Evolutionary conservation across 2,888 invertebrate genomes (phyloP), one percentile per base, ranked within the genome.

Genomic region (Drosophila pseudotalamancana): DNA sequence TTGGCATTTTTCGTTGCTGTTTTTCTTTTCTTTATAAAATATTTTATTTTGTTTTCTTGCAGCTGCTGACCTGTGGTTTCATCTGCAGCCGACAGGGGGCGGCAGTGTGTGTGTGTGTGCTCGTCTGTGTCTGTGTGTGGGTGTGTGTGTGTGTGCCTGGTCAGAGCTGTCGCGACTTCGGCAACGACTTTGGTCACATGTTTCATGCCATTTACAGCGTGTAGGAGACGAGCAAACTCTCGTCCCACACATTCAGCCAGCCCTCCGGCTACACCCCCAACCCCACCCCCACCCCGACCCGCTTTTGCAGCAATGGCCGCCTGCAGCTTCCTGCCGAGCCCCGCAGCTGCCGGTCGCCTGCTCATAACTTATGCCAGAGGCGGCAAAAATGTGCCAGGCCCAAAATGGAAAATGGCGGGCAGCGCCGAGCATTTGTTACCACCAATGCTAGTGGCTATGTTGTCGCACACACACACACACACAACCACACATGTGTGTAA

Each of bases 311-410:
- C 42, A 42, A 25, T 6, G 25, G 37, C 31, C 16, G 43, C 29
- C 63, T 18, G 21, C 29, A 31, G 60, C 43, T 54, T 54, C 45
- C 51, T 21, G 12, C 31, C 21, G 8, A 16, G 1, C 34, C 31
- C 25, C 16, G 35, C 54, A 31, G 31, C 11, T 23, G 45, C 3
- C 40, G 39, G 53, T 43, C 57, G 43, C 45, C 31, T n/a, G 84
- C 61, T 87, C 87, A 87, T 81, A 81, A 87, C 81, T 81, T 81
- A 81, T 87, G 81, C 77, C 71, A 43, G 59, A 65, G 80, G 64
- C 73, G 64, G 77, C 72, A 62, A 67, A 76, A 66, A 64, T 66
- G 76, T 65, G 71, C 76, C 54, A 42, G 76, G 76, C 72, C 57
- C 72, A 59, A 85, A 83, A 80, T 72, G 80, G 84, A 84, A 81